phyloP scores from a whole-genome alignment of 2,888 invertebrate genomes.

The Ephialtes manifestator region DNA sequence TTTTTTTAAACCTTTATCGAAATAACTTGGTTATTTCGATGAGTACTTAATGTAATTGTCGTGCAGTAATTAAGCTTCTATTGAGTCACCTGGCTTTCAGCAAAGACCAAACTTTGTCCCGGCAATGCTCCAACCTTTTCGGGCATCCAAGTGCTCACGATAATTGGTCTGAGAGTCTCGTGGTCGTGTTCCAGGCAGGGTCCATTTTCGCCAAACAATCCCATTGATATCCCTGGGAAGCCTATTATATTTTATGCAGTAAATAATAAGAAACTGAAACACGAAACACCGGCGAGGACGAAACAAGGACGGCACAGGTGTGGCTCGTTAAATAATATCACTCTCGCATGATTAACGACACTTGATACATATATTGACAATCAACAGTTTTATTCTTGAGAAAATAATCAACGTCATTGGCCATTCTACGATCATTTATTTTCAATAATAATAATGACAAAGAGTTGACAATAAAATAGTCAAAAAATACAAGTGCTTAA shows the following conservation, averaged over 20 bases:
- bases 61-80: not conserved
- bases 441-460: too few relatives aligned
- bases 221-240: conserved; percentile 88
- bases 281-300: conserved; percentile 80
- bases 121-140: conserved; percentile 95
- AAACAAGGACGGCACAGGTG: conserved; percentile 79
- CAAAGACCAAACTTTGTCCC: conserved; percentile 93
- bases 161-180: conserved; percentile 93
- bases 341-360: too few relatives aligned
- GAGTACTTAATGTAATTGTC: not conserved
- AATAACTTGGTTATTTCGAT: not conserved
- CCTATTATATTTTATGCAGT: conserved; percentile 83
- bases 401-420: too few relatives aligned
- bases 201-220: conserved; percentile 87
- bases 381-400: too few relatives aligned
- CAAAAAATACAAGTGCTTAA: too few relatives aligned
- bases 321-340: not conserved
- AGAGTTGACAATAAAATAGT: too few relatives aligned
- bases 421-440: too few relatives aligned
- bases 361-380: too few relatives aligned
- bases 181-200: conserved; percentile 96
- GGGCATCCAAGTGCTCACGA: conserved; percentile 96
- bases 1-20: not conserved
- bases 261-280: conserved; percentile 76
- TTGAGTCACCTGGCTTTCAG: conserved; percentile 94